Base-by-base conservation (phyloP, 2,797 vertebrate species). In the Paratrypauchen microcephalus region DNA sequence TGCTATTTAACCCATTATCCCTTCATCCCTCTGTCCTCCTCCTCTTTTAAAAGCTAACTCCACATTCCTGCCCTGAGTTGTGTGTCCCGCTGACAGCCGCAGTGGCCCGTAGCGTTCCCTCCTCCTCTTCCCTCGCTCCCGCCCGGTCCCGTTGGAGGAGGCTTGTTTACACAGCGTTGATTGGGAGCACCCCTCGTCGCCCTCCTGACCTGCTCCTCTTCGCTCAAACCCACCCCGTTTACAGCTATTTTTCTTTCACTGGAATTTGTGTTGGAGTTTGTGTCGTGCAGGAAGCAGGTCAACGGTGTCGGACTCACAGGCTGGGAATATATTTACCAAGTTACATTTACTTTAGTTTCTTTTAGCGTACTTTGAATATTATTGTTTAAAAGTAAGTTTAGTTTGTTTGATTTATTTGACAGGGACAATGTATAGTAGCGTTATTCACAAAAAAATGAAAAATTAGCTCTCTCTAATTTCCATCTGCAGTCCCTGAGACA, bases 51-150 rank as follows among this genome's bases (percentile, higher is more conserved):
- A 76, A 91, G 82, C 84, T 86, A 92, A 91, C 77, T n/a, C n/a
- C 85, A 83, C 74, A 78, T 92, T 94, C 91, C 91, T 92, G 72
- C 86, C 88, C 90, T 92, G 85, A 89, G 84, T 83, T 84, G 79
- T 83, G 84, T 82, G 83, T 83, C 88, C 82, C 83, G 86, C 89
- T 92, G 89, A 93, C 91, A 87, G 82, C 84, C 88, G 71, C 86
- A 90, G 80, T 84, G 90, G 92, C 86, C 87, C 79, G 80, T 83
- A 83, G 82, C 81, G 74, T 4, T 32, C 75, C 85, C 76, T 30
- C 83, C 69, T 12, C n/a, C 50, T 6, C 77, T 82, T 75, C 74
- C 26, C 9, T 32, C 18, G 5, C 23, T 70, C 67, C 73, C 79
- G 88, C 71, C 72, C 89, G 90, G 80, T 89, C 65, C 88, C 80